phyloP scores from a whole-genome alignment of 2,888 invertebrate genomes.

The Tipula vernalis region DNA sequence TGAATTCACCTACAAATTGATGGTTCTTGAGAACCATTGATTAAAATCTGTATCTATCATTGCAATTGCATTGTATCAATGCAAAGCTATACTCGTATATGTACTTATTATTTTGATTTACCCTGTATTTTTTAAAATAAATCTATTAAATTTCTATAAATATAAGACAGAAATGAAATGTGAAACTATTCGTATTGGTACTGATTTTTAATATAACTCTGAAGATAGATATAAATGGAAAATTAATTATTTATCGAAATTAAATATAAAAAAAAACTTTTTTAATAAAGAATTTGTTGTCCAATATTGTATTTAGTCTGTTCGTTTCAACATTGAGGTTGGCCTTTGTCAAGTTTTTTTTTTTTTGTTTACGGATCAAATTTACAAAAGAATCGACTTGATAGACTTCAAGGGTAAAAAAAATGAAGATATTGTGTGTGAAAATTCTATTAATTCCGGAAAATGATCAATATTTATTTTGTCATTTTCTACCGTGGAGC shows the following conservation, averaged over 20 bases:
- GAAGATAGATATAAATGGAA: not conserved
- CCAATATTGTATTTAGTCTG: not conserved
- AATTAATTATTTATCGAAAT: not conserved
- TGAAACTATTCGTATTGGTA: not conserved
- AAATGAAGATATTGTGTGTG: too few relatives aligned
- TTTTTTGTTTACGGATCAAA: not conserved
- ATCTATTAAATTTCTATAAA: not conserved
- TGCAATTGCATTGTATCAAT: too few relatives aligned
- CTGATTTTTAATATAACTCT: not conserved
- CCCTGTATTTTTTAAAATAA: not conserved
- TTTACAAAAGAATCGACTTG: not conserved
- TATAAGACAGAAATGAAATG: not conserved
- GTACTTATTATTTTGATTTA: not conserved
- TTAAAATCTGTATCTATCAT: too few relatives aligned
- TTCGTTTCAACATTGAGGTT: not conserved
- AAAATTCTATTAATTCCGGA: too few relatives aligned
- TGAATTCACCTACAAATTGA: too few relatives aligned
- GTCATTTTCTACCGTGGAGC: too few relatives aligned
- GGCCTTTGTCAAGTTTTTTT: not conserved
- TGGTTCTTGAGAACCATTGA: too few relatives aligned
- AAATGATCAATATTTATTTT: too few relatives aligned
- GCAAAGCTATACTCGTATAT: too few relatives aligned
- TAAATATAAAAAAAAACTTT: not conserved
- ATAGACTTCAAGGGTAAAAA: too few relatives aligned
- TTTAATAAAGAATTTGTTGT: not conserved